phyloP scores from a whole-genome alignment of 2,113 vertebrate species.

The Sardina pilchardus region DNA sequence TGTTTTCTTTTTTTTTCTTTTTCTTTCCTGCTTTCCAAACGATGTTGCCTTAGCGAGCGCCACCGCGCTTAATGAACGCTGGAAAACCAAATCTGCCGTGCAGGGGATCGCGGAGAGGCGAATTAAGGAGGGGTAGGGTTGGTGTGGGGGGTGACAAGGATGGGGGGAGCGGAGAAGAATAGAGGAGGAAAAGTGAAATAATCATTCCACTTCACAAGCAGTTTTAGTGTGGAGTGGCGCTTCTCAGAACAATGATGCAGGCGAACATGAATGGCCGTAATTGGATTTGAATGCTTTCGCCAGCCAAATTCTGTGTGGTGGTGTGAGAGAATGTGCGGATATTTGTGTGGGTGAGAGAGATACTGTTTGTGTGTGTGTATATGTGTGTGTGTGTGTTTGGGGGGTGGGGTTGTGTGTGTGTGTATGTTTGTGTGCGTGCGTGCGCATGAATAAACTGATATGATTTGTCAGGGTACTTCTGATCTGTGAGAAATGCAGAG shows the following conservation, averaged over 20 bases:
- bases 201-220: constrained; percentile 50
- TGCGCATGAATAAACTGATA: not conserved
- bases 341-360: not conserved
- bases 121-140: not conserved
- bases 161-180: not conserved
- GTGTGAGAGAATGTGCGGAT: not conserved
- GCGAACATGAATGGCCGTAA: constrained; percentile 66
- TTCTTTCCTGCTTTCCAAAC: not conserved
- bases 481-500: not conserved
- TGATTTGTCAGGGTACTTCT: constrained; percentile 6
- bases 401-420: not conserved
- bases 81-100: not conserved
- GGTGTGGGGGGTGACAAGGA: too few relatives aligned
- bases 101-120: not conserved
- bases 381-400: not conserved
- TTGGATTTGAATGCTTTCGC: constrained; percentile 71
- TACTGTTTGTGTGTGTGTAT: not conserved
- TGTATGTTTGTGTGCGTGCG: not conserved
- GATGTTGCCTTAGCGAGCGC: not conserved
- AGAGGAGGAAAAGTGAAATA: not conserved
- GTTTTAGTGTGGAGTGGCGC: constrained; percentile 50
- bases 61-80: not conserved
- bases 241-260: constrained; percentile 67
- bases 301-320: constrained; percentile 69
- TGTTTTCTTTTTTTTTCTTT: not conserved